These are phyloP conservation scores for Protonibea diacanthus DNA, from an alignment of 2,797 vertebrate genomes.

Conservation along the genomic window DNA sequence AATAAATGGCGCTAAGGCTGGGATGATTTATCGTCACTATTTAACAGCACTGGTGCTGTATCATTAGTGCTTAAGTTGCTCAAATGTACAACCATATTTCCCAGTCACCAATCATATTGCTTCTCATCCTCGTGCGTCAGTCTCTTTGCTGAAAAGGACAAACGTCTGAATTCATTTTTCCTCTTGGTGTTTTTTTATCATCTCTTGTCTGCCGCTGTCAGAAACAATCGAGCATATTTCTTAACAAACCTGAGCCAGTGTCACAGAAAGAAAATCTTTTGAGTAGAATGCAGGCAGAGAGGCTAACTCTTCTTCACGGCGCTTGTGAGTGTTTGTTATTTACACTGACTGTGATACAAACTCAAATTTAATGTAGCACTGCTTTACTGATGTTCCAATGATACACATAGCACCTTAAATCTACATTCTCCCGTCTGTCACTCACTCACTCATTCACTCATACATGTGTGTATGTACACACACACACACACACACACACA, in stretches of 20 bases:
- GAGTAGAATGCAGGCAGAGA: not conserved
- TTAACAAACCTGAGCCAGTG: not conserved
- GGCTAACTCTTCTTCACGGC: not conserved
- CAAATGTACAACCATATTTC: conserved; percentile 9
- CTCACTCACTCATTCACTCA: conserved; percentile 27
- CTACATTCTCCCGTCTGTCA: conserved; percentile 72
- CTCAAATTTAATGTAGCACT: not conserved
- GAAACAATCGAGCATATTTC: not conserved
- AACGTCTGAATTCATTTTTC: conserved; percentile 23
- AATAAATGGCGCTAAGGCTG: not conserved
- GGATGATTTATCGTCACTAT: not conserved
- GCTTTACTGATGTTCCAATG: conserved; percentile 38
- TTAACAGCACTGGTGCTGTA: not conserved
- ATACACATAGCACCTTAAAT: conserved; percentile 58
- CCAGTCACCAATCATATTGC: not conserved
- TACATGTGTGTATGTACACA: not conserved
- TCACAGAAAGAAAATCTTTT: not conserved
- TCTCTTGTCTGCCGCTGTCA: conserved; percentile 1
- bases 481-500: conserved; percentile 39
- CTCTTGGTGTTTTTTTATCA: not conserved
- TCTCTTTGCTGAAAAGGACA: conserved; percentile 10
- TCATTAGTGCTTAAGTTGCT: conserved; percentile 8
- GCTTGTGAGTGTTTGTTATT: not conserved
- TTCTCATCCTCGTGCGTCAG: not conserved
- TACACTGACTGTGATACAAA: not conserved